Base-by-base conservation (phyloP, 2,888 invertebrate genomes). In the Drosophila cracens region DNA sequence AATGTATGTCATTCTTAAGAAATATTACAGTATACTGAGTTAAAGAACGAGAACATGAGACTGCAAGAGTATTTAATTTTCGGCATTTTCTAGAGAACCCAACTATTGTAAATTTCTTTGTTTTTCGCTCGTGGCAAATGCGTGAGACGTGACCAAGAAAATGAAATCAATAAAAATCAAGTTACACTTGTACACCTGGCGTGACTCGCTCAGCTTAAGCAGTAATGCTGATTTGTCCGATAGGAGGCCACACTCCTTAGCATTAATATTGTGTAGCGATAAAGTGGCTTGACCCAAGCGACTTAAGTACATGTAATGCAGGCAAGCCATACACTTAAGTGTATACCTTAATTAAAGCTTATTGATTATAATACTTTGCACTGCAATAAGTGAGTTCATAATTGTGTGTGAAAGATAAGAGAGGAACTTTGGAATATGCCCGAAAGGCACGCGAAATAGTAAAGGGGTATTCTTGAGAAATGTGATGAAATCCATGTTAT, bases 151-250 rank as follows among this genome's bases (percentile, higher is more conserved):
- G 63, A 56, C 46, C 31, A 40, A 29, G 25, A 13, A 56, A 70
- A 52, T 48, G 27, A 43, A 77, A 70, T 74, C 79, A 79, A 77
- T 70, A 65, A 58, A 51, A 53, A 34, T 46, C 25, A 29, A 56
- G 31, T 53, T 11, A 2, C n/a, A 33, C 38, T 27, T 70, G 31
- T 11, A 27, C 33, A 40, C 52, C 63, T 71, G 40, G n/a, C 81
- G 76, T 78, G 78, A 80, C 78, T 48, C 1, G 54, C 51, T 16
- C 33, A 66, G 64, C 76, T 80, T 68, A 71, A 38, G 49, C 11
- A 66, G 34, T 68, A 78, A 80, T 69, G 78, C 62, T 72, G 76
- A 80, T 80, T 65, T 60, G 68, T 52, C 62, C 31, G 81, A 80
- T 78, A 78, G 76, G 68, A 38, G 46, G 53, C 76, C 61, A 68